Base-by-base conservation (phyloP, 1,140 invertebrate species). In the Drosophila miranda region DNA sequence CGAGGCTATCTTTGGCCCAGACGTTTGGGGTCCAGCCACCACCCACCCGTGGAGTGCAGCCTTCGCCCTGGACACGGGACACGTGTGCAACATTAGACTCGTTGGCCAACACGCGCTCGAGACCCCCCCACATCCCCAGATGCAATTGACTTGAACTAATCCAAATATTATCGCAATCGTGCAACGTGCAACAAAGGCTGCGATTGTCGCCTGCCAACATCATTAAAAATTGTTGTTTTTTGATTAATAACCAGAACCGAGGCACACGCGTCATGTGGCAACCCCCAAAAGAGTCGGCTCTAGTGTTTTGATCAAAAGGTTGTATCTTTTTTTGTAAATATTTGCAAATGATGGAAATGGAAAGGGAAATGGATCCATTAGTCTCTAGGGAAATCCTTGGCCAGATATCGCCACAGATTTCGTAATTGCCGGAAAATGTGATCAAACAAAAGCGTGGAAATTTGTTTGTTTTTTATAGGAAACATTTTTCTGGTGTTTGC, bases 141-240 rank as follows among this genome's bases (percentile, higher is more conserved):
- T 86, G 82, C 82, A 87, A 87, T 87, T 87, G 82, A 87, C 83
- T 87, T 87, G 82, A 87, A 87, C 82, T 87, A 87, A 87, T 87
- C 82, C 82, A 87, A 87, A 87, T 82, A 87, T 87, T 87, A 87
- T 87, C 82, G 78, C 83, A 67, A 43, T 55, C 80, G 42, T 82
- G 75, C 79, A 75, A 78, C 59, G 61, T 59, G 70, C 58, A 79
- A 68, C 53, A 73, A 50, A 49, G 56, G 44, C 66, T 54, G 64
- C 63, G 51, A 68, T 69, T 73, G 68, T 77, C 72, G 61, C 74
- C 52, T 60, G 79, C 51, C 81, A 86, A 82, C 82, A 87, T 87
- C 82, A 87, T 87, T 87, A 87, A 87, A 87, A 87, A 78, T 69
- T 59, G 71, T 69, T 87, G 71, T 69, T 87, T 69, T 87, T 82